These are phyloP conservation scores for Watsonalla cultraria DNA, from an alignment of 2,888 invertebrate species.

Conservation along the genomic window DNA sequence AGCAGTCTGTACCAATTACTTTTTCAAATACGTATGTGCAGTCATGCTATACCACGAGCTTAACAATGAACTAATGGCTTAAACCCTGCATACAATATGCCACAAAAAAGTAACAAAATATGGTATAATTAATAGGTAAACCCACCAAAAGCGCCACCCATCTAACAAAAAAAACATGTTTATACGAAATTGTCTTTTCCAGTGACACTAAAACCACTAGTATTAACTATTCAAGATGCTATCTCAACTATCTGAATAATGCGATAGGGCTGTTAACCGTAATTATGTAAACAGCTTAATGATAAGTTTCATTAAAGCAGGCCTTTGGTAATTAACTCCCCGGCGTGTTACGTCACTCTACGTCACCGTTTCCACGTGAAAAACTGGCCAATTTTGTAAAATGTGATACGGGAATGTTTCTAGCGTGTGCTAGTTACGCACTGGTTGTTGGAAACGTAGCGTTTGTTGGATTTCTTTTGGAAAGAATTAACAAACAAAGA, in stretches of 20 bases:
- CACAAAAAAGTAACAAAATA: no score
- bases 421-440: slow-evolving; percentile 3
- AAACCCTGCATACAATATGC: no score
- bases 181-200: not conserved
- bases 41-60: no score
- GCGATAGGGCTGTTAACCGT: not conserved
- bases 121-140: no score
- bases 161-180: not conserved
- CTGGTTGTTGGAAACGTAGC: not conserved
- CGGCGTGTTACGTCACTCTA: slow-evolving; percentile 14
- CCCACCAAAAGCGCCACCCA: no score
- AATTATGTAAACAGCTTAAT: slow-evolving; percentile 8
- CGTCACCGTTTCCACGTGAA: slow-evolving; percentile 18
- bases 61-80: no score
- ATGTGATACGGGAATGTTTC: slow-evolving; percentile 23
- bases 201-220: not conserved
- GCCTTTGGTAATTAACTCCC: slow-evolving; percentile 20
- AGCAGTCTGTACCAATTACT: no score
- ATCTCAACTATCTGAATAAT: not conserved
- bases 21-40: no score
- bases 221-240: not conserved
- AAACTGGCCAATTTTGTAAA: slow-evolving; percentile 26
- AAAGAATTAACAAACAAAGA: no score
- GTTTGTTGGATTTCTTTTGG: not conserved
- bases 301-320: slow-evolving; percentile 5